phyloP scores from a whole-genome alignment of 2,113 vertebrate genomes.

The Gnathonemus echidnorhynchus region DNA sequence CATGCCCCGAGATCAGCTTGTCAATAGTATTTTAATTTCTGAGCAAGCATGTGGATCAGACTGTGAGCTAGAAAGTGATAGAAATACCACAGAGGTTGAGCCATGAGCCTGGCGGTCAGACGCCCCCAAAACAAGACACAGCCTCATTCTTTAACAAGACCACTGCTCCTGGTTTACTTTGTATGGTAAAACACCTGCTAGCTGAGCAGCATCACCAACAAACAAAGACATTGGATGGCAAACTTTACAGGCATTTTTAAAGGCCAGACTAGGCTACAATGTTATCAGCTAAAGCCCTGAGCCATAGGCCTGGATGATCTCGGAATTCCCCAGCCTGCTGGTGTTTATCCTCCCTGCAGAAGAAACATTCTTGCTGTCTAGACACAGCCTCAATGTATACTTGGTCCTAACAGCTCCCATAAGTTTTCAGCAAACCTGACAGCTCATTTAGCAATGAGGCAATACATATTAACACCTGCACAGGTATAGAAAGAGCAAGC shows the following conservation, averaged over 20 bases:
- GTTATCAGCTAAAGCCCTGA: not conserved
- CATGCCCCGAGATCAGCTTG: not conserved
- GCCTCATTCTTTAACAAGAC: not conserved
- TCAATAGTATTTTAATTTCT: not conserved
- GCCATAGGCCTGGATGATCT: not conserved
- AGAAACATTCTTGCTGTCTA: not conserved
- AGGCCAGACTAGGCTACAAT: not conserved
- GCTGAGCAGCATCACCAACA: not conserved
- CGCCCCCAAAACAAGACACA: not conserved
- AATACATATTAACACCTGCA: constrained; percentile 14
- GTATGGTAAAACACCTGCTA: not conserved
- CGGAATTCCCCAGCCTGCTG: not conserved
- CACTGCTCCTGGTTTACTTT: not conserved
- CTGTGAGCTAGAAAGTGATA: not conserved
- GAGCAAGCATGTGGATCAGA: not conserved
- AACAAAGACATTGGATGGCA: not conserved
- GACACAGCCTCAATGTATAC: not conserved
- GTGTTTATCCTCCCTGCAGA: not conserved
- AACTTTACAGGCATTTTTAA: not conserved
- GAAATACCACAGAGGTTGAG: not conserved
- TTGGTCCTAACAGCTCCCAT: constrained; percentile 3
- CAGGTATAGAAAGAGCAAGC: not conserved
- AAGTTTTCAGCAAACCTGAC: constrained; percentile 4
- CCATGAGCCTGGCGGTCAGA: not conserved
- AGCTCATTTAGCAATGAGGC: not conserved